Evolutionary conservation across 2,113 vertebrate genomes (phyloP).

Genomic region (Nycticorax nycticorax): DNA sequence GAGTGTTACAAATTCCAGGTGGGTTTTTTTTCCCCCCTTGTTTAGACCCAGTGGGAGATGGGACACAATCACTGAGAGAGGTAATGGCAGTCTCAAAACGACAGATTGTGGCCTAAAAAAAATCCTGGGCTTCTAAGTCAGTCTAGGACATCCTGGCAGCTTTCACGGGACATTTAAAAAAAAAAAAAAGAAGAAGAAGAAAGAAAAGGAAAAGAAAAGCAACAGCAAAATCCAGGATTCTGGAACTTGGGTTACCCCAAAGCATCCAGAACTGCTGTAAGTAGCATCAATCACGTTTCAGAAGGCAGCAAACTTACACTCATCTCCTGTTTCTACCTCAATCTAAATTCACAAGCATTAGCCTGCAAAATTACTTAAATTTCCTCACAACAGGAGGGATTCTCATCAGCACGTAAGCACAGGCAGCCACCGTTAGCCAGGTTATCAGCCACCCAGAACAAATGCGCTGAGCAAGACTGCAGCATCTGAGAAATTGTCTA

Average conservation of each 20-base stretch:
- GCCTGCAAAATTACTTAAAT: constrained; percentile 33
- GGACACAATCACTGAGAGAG: background rate
- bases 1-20: background rate
- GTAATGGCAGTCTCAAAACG: background rate
- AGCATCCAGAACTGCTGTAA: background rate
- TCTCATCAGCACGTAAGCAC: constrained; percentile 21
- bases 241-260: background rate
- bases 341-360: background rate
- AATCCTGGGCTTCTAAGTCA: background rate
- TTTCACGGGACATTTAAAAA: background rate
- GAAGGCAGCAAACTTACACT: background rate
- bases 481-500: background rate
- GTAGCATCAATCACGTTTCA: background rate
- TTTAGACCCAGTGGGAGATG: background rate
- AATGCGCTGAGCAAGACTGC: background rate
- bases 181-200: background rate
- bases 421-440: background rate
- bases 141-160: background rate
- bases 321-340: background rate
- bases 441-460: constrained; percentile 10
- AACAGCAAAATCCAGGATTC: background rate
- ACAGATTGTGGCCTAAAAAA: too few relatives aligned
- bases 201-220: too few relatives aligned
- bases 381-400: constrained; percentile 18
- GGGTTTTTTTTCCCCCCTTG: background rate